Evolutionary conservation across 2,888 invertebrate species (phyloP), one percentile per base, ranked within the genome.

Genomic region (Aleiodes alternator): DNA sequence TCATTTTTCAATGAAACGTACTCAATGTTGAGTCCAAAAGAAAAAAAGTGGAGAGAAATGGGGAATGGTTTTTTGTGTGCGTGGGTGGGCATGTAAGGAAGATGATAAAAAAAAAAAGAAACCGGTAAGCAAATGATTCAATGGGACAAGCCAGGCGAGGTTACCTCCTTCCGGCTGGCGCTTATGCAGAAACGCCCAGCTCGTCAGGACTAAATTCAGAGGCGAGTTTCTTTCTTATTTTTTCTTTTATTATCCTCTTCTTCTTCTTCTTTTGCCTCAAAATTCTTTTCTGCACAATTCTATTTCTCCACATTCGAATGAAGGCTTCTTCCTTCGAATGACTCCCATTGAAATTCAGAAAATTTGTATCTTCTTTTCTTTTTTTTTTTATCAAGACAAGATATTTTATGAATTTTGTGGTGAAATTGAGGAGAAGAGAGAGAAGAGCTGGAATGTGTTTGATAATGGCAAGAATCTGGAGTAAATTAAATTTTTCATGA

Each of bases 61-160:
- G 8, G 57, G 57, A 57, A 57, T 57, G 57, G 31, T 59, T 31
- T 34, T 23, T 23, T 23, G 23, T 38, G 59, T 34, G 38, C 59
- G 59, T 59, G 59, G 59, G 59, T 59, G 59, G 59, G 34, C 59
- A 59, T 59, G 34, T 38, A 34, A 64, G 14, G 48, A 12, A 14
- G 23, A 23, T 9, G 3, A 23, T 23, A 23, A 9, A 43, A 43
- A 23, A 9, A 43, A 43, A 43, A 43, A 43, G 43, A 11, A 43
- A 43, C 43, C 43, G 59, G 59, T 59, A 59, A 59, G 59, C 31
- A 38, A 31, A 34, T 59, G 59, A 59, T 59, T 59, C 59, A 59
- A 57, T 57, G 59, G 59, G 34, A 59, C 59, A 31, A 7, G 34
- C 57, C 31, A 9, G n/a, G 31, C 9, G 29, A 56, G 43, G 43